Evolutionary conservation across 2,797 vertebrate species (phyloP).

Genomic region (Gallinago solitaria): DNA sequence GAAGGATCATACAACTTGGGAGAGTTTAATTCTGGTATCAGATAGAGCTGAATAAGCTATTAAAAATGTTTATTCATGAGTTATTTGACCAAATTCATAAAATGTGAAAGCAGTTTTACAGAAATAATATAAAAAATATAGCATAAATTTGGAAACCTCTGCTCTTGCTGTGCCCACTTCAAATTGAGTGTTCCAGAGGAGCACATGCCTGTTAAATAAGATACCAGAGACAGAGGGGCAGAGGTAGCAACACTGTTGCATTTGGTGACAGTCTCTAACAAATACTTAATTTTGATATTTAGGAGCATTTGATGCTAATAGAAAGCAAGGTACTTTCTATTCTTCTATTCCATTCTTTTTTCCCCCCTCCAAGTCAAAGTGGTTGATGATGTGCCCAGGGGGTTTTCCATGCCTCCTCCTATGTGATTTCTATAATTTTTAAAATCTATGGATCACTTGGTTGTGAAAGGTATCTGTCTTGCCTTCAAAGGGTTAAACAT

Average conservation of each 20-base stretch:
- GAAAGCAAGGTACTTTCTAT: neutral
- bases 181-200: neutral
- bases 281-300: neutral
- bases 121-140: neutral
- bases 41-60: slow-evolving; percentile 17
- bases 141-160: slow-evolving; percentile 1
- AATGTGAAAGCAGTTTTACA: neutral
- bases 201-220: neutral
- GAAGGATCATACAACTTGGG: neutral
- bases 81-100: neutral
- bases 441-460: neutral
- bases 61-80: neutral
- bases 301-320: neutral
- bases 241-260: neutral
- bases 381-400: neutral
- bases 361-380: neutral
- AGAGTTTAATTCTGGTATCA: slow-evolving; percentile 45
- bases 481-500: neutral
- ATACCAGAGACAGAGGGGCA: neutral
- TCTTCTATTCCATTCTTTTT: neutral
- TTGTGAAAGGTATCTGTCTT: neutral
- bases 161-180: neutral
- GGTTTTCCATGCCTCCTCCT: neutral
- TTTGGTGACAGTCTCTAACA: neutral
- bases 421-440: neutral